Evolutionary conservation across 2,113 vertebrate genomes (phyloP).

Genomic region (Strix aluco): DNA sequence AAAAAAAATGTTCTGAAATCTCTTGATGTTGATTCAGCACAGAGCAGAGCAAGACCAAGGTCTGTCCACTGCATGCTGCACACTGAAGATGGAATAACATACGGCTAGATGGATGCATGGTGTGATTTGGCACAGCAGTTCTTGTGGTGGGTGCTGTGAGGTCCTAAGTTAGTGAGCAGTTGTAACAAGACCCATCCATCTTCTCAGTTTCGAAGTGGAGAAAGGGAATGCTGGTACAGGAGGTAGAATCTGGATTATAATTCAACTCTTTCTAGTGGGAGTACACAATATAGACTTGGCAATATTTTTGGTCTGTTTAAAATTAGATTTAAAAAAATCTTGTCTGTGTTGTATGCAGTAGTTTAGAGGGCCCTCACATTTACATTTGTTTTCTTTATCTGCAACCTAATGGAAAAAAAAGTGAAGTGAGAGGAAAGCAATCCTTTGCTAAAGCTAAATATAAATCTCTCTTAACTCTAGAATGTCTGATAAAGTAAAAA

Average conservation of each 20-base stretch:
- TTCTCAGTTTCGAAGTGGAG: not conserved
- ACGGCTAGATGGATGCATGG: not conserved
- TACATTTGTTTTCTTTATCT: conserved; percentile 14
- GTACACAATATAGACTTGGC: not conserved
- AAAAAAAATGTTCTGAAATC: not conserved
- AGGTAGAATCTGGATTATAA: not conserved
- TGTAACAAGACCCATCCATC: not conserved
- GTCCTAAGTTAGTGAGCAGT: not conserved
- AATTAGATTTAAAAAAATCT: not conserved
- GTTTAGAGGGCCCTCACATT: not conserved
- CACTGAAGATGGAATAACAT: not conserved
- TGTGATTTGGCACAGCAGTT: not conserved
- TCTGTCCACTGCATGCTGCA: not conserved
- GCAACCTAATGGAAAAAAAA: not conserved
- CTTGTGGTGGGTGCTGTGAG: not conserved
- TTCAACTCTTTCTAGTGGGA: not conserved
- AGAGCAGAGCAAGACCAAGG: not conserved
- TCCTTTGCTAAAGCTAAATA: conserved; percentile 10
- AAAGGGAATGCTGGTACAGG: not conserved
- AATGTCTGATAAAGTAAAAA: not conserved
- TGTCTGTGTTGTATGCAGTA: not conserved
- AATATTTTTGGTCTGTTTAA: not conserved
- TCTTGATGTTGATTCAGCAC: not conserved
- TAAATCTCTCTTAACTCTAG: not conserved
- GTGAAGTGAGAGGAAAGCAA: not conserved